Evolutionary conservation across 1,140 invertebrate species (phyloP).

Genomic region (Heliconius melpomene): DNA sequence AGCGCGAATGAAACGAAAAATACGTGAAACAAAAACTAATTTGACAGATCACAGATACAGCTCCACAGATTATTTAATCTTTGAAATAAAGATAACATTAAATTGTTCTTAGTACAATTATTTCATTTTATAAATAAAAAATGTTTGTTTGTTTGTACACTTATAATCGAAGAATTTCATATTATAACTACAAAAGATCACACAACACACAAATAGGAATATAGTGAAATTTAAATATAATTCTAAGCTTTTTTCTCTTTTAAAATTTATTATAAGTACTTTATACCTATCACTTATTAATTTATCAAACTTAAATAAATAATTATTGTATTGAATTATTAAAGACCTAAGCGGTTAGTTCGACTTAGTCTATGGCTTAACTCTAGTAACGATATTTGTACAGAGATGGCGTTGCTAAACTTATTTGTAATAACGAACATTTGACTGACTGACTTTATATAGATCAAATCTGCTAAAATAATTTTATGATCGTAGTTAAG

Average conservation of each 20-base stretch:
- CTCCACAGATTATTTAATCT: background rate
- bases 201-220: too few species aligned
- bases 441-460: background rate
- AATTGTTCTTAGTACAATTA: background rate
- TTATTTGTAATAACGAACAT: background rate
- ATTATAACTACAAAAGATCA: background rate
- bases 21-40: conserved; percentile 37
- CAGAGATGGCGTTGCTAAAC: background rate
- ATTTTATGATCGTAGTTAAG: too few species aligned
- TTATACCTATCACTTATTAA: background rate
- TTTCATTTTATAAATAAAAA: background rate
- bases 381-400: background rate
- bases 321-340: background rate
- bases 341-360: background rate
- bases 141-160: background rate
- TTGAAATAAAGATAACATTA: background rate
- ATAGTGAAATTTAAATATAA: too few species aligned
- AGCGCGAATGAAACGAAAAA: conserved; percentile 72
- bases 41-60: conserved; percentile 24
- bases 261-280: background rate
- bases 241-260: too few species aligned
- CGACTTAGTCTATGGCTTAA: background rate
- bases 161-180: background rate
- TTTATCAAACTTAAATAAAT: background rate
- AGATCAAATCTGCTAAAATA: too few species aligned